Evolutionary conservation across 2,113 vertebrate genomes (phyloP), one percentile per base, ranked within the genome.

Genomic region (Gasterosteus nipponicus): DNA sequence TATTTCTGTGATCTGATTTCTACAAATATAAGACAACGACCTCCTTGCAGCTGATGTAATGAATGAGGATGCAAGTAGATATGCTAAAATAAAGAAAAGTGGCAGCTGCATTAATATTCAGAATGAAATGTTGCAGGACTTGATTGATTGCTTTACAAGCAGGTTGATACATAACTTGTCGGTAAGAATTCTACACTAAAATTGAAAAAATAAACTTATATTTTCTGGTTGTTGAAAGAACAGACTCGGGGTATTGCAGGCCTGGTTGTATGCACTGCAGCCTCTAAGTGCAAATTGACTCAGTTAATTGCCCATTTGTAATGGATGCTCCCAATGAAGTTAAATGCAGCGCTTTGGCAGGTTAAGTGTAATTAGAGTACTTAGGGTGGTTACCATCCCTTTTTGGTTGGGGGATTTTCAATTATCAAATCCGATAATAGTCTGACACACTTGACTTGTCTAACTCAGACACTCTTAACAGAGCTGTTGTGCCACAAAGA

Each of bases 1-100:
- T 19, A 72, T 26, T 26, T 78, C 71, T 51, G 53, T 70, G 66
- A 88, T 71, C 62, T 26, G 65, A 69, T 66, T 77, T 59, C 41
- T 31, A 71, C 69, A 78, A 71, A 77, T 73, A 86, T 62, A 49
- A 68, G 66, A 77, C 73, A 74, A 42, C 44, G 61, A 67, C 78
- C 38, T 51, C 63, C 46, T 18, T 47, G 53, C 42, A n/a, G 47
- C 60, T 41, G 69, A 77, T 75, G 75, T 39, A 75, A n/a, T 54
- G 39, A 47, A 77, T 31, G 33, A 35, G 22, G 39, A 33, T 5
- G 77, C 29, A 39, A 15, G 16, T 1, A 22, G 57, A 75, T 54
- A 29, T 61, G n/a, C 26, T 63, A n/a, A 65, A 83, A 44, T 49
- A 39, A 62, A 56, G 49, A 35, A 60, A 35, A 59, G 59, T 49